Percentiles rank a stretch among this genome's conserved stretches.
phyloP scores from a whole-genome alignment of 37 sponge, comb jelly and placozoan species.

The Hormiphora californensis region DNA sequence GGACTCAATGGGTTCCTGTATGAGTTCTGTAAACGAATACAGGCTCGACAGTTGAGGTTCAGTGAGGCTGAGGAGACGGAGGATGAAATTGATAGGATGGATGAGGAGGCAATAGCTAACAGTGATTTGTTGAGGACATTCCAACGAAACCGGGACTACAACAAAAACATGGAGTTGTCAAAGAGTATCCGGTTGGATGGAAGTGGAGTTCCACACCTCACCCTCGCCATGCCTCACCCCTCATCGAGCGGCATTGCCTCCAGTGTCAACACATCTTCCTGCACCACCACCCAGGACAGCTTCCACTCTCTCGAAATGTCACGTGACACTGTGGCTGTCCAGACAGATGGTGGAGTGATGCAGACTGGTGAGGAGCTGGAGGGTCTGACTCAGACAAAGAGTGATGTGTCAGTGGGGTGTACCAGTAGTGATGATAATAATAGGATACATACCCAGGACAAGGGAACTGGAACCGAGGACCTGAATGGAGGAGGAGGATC shows the following conservation, averaged over 20 bases:
- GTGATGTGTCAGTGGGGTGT: constrained; percentile 27
- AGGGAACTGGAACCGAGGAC: constrained; percentile 6
- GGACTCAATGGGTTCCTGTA: constrained; percentile 9
- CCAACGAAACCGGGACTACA: constrained; percentile 37
- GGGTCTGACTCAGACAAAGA: constrained; percentile 30
- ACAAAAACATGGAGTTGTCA: not conserved
- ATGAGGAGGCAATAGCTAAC: constrained; percentile 36
- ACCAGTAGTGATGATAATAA: constrained; percentile 5
- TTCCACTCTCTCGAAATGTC: not conserved
- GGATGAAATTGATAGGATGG: constrained; percentile 46
- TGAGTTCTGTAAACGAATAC: not conserved
- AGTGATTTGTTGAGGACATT: not conserved
- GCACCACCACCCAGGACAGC: constrained; percentile 47
- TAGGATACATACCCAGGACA: constrained; percentile 7
- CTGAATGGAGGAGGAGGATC: not conserved
- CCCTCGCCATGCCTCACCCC: constrained; percentile 32
- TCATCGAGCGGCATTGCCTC: constrained; percentile 35
- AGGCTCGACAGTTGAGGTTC: not conserved
- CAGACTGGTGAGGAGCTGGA: not conserved
- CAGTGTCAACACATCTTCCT: constrained; percentile 47
- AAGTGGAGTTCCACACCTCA: not conserved
- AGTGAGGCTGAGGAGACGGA: not conserved
- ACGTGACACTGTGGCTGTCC: not conserved
- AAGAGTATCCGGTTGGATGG: not conserved
- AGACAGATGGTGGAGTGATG: not conserved